phyloP scores from a whole-genome alignment of 2,113 vertebrate species.

The Rana temporaria region DNA sequence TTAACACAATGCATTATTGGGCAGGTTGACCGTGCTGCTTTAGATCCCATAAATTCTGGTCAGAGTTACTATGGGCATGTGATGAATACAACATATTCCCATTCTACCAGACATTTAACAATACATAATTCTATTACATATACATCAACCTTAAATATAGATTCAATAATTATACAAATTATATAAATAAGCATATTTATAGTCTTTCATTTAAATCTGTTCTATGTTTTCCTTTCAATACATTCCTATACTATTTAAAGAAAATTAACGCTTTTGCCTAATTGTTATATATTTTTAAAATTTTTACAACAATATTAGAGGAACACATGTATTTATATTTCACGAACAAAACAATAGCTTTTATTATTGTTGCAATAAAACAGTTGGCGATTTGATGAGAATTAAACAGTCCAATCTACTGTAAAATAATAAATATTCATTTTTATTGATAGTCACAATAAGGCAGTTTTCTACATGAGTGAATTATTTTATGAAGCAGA shows the following conservation, averaged over 20 bases:
- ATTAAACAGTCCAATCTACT: slow-evolving; percentile 56
- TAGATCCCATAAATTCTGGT: too few species aligned
- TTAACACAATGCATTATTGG: too few species aligned
- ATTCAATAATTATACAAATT: neutral
- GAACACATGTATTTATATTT: slow-evolving; percentile 47
- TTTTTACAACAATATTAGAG: slow-evolving; percentile 13
- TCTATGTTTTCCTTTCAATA: neutral
- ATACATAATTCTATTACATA: neutral
- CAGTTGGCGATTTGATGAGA: slow-evolving; percentile 46
- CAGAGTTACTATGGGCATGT: too few species aligned
- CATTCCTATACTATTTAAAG: slow-evolving; percentile 5
- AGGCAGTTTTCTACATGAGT: slow-evolving; percentile 76
- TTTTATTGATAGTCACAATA: slow-evolving; percentile 74
- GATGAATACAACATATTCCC: too few species aligned
- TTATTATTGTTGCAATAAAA: slow-evolving; percentile 55
- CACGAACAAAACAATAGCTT: slow-evolving; percentile 42
- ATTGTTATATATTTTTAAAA: slow-evolving; percentile 3
- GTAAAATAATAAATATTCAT: slow-evolving; percentile 68
- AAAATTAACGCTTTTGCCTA: slow-evolving; percentile 1
- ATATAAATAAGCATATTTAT: neutral
- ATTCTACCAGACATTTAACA: neutral
- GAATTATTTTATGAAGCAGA: slow-evolving; percentile 66
- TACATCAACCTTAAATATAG: neutral
- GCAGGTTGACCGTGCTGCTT: too few species aligned
- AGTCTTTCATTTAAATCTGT: neutral